A percentile compares a stretch with the other conserved stretches of the same genome.
phyloP scores from a whole-genome alignment of 35 echinoderm and acorn worm genomes.

The Stichopus chloronotus region DNA sequence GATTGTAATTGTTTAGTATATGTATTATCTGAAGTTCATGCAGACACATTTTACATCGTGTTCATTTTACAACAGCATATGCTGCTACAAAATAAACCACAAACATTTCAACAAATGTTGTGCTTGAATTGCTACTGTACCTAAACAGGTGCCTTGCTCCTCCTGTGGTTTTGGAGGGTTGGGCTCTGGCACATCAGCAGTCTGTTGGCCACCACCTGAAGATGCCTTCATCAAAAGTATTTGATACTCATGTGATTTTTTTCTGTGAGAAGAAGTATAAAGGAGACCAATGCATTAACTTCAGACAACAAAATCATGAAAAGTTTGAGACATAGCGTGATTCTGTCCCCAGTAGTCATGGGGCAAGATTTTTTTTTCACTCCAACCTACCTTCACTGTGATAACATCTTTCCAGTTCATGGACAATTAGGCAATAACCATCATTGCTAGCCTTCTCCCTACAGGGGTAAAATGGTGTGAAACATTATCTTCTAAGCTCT shows the following conservation, averaged over 20 bases:
- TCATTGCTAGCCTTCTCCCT: no score
- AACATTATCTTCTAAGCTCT: no score
- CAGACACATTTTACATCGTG: neutral
- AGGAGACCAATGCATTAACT: neutral
- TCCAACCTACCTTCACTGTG: no score
- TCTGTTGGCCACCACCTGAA: neutral
- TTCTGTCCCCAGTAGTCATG: no score
- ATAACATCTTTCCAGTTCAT: no score
- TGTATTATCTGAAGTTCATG: no score
- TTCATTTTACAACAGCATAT: neutral
- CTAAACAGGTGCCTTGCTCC: neutral
- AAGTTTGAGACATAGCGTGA: no score
- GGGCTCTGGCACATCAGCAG: neutral
- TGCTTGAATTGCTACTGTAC: neutral
- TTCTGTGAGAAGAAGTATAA: neutral
- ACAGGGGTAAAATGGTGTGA: no score
- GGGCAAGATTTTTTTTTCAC: no score
- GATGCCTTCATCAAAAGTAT: neutral
- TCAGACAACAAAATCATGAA: neutral
- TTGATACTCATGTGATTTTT: neutral
- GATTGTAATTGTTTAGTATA: no score
- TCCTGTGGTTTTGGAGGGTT: neutral
- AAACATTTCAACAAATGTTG: neutral
- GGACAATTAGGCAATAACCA: no score
- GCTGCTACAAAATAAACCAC: neutral